phyloP scores from a whole-genome alignment of 2,113 vertebrate genomes.

The Pithys albifrons region DNA sequence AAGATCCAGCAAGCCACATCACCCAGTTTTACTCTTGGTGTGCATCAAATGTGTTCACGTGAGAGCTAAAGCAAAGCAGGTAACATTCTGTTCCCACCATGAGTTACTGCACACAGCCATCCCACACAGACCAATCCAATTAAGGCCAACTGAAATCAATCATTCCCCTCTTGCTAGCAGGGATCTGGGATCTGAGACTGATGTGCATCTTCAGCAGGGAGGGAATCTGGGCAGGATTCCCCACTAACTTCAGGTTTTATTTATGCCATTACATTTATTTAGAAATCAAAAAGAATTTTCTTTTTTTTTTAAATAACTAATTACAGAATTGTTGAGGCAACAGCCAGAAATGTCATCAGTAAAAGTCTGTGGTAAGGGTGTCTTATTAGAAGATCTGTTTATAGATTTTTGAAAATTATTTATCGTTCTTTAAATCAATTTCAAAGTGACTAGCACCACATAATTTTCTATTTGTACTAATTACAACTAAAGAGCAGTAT shows the following conservation, averaged over 20 bases:
- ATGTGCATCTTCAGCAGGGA: background rate
- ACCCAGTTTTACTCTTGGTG: background rate
- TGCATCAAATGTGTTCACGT: rapidly evolving
- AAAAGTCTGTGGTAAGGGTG: background rate
- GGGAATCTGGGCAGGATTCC: background rate
- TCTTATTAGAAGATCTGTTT: conserved; percentile 6
- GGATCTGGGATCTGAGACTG: background rate
- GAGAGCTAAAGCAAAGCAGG: background rate
- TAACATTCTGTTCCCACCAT: background rate
- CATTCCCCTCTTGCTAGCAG: background rate
- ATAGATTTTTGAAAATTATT: conserved; percentile 10
- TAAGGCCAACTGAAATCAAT: background rate
- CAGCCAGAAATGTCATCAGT: background rate
- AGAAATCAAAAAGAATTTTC: background rate
- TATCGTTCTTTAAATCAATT: conserved; percentile 11
- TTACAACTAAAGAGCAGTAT: conserved; percentile 30
- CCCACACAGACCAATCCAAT: background rate
- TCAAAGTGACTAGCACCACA: background rate
- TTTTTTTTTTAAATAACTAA: background rate
- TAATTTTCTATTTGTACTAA: conserved; percentile 36
- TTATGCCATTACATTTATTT: background rate
- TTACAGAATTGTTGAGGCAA: background rate
- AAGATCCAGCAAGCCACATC: background rate
- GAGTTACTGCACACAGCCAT: background rate
- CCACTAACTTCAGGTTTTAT: background rate